Percentiles rank a stretch among this genome's conserved stretches.
These are phyloP conservation scores for Hybos culiciformis DNA, from an alignment of 2,888 invertebrate genomes.

Conservation along the genomic window DNA sequence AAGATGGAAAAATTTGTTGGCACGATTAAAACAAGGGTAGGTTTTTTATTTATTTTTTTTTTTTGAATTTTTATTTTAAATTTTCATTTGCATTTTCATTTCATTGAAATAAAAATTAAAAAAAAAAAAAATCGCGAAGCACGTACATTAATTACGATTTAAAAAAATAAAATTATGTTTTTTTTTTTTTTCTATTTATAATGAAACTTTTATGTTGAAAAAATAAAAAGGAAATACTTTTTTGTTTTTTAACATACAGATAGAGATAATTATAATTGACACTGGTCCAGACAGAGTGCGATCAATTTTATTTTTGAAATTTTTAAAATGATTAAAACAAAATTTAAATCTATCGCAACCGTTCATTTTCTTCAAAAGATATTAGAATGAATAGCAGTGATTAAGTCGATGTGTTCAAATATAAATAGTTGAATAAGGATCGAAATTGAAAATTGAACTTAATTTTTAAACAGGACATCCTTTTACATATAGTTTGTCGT, in stretches of 20 bases:
- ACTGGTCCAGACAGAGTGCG: not conserved
- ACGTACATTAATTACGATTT: too few relatives aligned
- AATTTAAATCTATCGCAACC: not conserved
- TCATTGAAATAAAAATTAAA: not conserved
- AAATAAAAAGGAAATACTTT: too few relatives aligned
- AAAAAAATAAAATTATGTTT: too few relatives aligned
- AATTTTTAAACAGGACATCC: too few relatives aligned
- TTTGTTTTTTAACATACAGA: too few relatives aligned
- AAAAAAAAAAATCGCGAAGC: too few relatives aligned
- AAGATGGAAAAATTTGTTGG: slow-evolving; percentile 22
- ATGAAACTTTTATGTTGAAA: too few relatives aligned
- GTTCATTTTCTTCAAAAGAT: not conserved
- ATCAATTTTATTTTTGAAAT: not conserved
- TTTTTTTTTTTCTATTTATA: too few relatives aligned
- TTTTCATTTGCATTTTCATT: not conserved
- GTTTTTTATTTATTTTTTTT: slow-evolving; percentile 10
- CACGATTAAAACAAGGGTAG: slow-evolving; percentile 22
- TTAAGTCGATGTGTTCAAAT: not conserved
- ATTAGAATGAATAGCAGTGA: not conserved
- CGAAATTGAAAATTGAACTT: too few relatives aligned
- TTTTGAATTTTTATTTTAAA: slow-evolving; percentile 15
- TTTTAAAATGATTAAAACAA: not conserved
- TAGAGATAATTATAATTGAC: too few relatives aligned
- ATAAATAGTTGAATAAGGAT: not conserved
- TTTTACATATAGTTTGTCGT: too few relatives aligned